phyloP scores from a whole-genome alignment of 2,888 invertebrate genomes.

The Eretmocerus hayati region DNA sequence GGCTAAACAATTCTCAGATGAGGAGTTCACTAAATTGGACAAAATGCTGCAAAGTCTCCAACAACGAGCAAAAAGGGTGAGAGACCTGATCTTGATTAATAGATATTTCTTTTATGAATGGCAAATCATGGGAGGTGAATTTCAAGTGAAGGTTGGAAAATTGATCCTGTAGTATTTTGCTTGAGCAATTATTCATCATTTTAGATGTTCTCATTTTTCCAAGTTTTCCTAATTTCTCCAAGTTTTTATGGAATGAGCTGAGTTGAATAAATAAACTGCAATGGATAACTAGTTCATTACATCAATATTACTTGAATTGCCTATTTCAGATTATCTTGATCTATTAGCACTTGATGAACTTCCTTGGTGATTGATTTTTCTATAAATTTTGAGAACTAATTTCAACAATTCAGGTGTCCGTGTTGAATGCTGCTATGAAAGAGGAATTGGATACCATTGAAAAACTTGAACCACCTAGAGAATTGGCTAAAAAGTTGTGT shows the following conservation, averaged over 20 bases:
- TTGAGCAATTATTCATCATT: no score
- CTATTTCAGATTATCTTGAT: neutral
- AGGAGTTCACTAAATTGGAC: constrained; percentile 20
- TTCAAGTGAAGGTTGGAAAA: no score
- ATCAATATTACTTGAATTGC: neutral
- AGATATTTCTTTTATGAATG: neutral
- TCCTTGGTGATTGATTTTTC: constrained; percentile 2
- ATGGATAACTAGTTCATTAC: neutral
- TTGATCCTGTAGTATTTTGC: no score
- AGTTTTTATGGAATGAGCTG: neutral
- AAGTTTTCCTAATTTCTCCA: neutral
- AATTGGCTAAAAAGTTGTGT: constrained; percentile 21
- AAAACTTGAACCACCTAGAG: constrained; percentile 22
- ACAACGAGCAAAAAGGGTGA: constrained; percentile 24
- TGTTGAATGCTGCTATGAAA: constrained; percentile 30
- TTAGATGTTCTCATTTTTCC: neutral
- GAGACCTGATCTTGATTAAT: neutral
- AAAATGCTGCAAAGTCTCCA: constrained; percentile 22
- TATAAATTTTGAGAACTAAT: neutral
- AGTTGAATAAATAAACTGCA: neutral
- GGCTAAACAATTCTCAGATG: constrained; percentile 22
- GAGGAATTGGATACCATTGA: constrained; percentile 29
- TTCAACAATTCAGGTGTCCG: constrained; percentile 25
- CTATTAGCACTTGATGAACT: neutral
- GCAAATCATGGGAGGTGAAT: no score